These are phyloP conservation scores for Halesus radiatus DNA, from an alignment of 1,140 invertebrate species.

Conservation along the genomic window DNA sequence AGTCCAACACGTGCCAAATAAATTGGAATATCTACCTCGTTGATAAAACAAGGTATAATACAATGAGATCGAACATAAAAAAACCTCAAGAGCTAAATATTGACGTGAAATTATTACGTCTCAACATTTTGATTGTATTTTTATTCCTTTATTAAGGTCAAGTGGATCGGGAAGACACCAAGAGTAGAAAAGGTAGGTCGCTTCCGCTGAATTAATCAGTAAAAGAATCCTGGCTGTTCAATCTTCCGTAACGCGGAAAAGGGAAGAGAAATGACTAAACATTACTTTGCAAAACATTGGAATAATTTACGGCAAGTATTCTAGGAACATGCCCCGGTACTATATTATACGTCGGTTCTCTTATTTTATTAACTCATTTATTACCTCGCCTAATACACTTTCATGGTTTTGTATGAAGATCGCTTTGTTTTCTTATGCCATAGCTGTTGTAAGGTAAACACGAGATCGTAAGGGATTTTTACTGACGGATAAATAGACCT, in stretches of 20 bases:
- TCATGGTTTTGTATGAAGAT: conserved; percentile 1
- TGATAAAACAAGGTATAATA: too few species aligned
- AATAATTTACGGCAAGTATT: conserved; percentile 16
- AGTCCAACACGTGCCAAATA: too few species aligned
- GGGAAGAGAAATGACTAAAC: neutral
- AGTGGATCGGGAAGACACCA: neutral
- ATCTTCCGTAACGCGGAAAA: neutral
- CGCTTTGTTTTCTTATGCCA: conserved; percentile 8
- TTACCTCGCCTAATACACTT: conserved; percentile 18
- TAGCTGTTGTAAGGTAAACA: conserved; percentile 8
- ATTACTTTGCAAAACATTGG: conserved; percentile 4
- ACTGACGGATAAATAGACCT: neutral
- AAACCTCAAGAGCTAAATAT: neutral
- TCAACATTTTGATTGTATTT: conserved; percentile 1
- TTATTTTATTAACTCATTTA: conserved; percentile 17
- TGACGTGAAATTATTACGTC: neutral
- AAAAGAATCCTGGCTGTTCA: conserved; percentile 14
- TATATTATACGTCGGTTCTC: neutral
- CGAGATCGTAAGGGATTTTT: conserved; percentile 20
- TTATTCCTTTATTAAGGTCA: neutral
- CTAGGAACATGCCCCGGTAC: neutral
- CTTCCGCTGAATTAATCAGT: conserved; percentile 7
- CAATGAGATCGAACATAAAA: neutral
- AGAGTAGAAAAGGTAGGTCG: neutral
- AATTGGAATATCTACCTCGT: too few species aligned